Evolutionary conservation across 2,113 vertebrate genomes (phyloP).

Genomic region (Scomber japonicus): DNA sequence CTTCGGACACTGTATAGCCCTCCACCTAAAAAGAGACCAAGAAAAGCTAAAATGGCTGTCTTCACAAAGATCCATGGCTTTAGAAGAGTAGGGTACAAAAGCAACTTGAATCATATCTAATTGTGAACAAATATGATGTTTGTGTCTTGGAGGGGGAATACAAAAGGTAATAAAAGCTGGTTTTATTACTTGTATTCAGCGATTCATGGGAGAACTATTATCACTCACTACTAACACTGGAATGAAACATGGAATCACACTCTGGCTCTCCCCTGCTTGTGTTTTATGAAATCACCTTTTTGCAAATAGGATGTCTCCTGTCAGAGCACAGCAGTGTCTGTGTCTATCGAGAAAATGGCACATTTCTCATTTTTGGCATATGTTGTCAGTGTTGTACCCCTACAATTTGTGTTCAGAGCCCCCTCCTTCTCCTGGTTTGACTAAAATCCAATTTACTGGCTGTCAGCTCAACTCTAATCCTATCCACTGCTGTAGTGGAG

Average conservation of each 20-base stretch:
- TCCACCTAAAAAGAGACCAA: slow-evolving; percentile 33
- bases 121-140: slow-evolving; percentile 53
- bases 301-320: slow-evolving; percentile 79
- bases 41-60: slow-evolving; percentile 63
- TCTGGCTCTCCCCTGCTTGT: slow-evolving; percentile 59
- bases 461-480: slow-evolving; percentile 88
- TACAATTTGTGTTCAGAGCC: slow-evolving; percentile 82
- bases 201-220: slow-evolving; percentile 70
- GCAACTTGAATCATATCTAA: slow-evolving; percentile 59
- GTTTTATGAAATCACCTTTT: slow-evolving; percentile 81
- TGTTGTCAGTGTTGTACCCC: slow-evolving; percentile 84
- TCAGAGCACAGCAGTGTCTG: slow-evolving; percentile 75
- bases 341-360: slow-evolving; percentile 76
- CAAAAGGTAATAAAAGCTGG: slow-evolving; percentile 59
- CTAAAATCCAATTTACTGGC: slow-evolving; percentile 90
- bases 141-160: slow-evolving; percentile 52
- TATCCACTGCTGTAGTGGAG: slow-evolving; percentile 84
- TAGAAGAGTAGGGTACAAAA: slow-evolving; percentile 29
- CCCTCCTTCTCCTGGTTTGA: slow-evolving; percentile 82
- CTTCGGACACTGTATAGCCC: slow-evolving; percentile 43
- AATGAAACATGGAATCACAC: slow-evolving; percentile 55
- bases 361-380: slow-evolving; percentile 84
- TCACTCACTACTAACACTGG: slow-evolving; percentile 46
- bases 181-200: slow-evolving; percentile 64
- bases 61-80: slow-evolving; percentile 14